Base-by-base conservation (phyloP, 2,113 vertebrate species). In the Pygoscelis adeliae region DNA sequence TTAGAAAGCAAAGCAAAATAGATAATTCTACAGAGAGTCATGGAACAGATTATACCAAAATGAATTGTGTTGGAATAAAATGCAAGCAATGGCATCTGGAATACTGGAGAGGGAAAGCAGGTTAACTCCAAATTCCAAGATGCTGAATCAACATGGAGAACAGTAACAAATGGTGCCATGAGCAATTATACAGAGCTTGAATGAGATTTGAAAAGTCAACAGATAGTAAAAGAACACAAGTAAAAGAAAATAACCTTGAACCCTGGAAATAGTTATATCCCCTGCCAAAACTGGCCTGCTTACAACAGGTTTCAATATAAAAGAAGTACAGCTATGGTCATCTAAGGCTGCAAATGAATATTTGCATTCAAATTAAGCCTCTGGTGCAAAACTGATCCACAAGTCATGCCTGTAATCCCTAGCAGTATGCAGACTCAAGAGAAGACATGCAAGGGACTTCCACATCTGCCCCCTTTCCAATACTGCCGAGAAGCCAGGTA, bases 1-100 rank as follows among this genome's bases (percentile, higher is more conserved):
- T 91, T 65, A 94, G 76, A 92, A 93, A 89, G 59, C 87, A 95
- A 90, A 85, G 78, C n/a, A 93, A 73, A 91, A 74, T 3, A 77
- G 58, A 47, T 55, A 70, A 69, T 83, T 92, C 78, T 83, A 38
- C 46, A 84, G 79, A 70, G 49, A 83, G 13, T 61, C 55, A 49
- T 40, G 46, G 79, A 55, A 90, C 0, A 1, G 56, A 61, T 89
- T 71, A 90, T 93, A 96, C 12, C 71, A 81, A 83, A 74, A 91
- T 62, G 13, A 85, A 81, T 72, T 74, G 50, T 55, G 26, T 38
- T 90, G 78, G 59, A 93, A 92, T 83, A 78, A 86, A 90, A 78
- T 49, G 34, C 52, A 83, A 92, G 71, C 71, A 62, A 49, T 52
- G 32, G 72, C 79, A 81, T 92, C 61, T 6, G 13, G 34, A 89